These are phyloP conservation scores for Oxytorus armatus DNA, from an alignment of 2,888 invertebrate species.

Conservation along the genomic window DNA sequence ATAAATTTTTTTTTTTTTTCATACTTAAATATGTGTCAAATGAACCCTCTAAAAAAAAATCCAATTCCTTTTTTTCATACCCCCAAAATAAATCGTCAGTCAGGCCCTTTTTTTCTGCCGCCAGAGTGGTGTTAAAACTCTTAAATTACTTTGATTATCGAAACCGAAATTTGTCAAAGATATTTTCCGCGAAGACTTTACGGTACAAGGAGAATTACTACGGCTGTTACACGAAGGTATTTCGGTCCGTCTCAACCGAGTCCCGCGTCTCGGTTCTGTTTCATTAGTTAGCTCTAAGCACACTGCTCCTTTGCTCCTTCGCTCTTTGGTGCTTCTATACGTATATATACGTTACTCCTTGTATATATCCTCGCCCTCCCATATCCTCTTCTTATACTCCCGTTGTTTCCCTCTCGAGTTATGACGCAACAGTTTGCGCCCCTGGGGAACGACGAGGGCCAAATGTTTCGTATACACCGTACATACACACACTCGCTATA, in stretches of 20 bases:
- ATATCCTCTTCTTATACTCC: constrained; percentile 46
- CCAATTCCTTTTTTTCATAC: no score
- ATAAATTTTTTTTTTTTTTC: no score
- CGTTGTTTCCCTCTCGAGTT: constrained; percentile 73
- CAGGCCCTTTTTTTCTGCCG: no score
- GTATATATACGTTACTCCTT: constrained; percentile 7
- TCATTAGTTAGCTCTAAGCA: constrained; percentile 63
- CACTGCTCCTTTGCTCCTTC: constrained; percentile 62
- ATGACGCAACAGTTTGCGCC: constrained; percentile 82
- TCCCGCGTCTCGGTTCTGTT: constrained; percentile 68
- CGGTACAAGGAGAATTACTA: constrained; percentile 37
- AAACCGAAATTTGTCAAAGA: background rate
- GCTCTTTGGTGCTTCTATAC: constrained; percentile 24
- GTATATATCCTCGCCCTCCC: constrained; percentile 68
- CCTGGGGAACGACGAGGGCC: constrained; percentile 65
- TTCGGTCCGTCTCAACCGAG: constrained; percentile 75
- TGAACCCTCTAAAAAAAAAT: no score
- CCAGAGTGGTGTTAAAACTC: no score
- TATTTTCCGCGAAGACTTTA: constrained; percentile 15
- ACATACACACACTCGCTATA: background rate
- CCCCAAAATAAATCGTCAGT: no score
- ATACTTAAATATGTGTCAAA: no score
- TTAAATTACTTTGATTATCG: background rate
- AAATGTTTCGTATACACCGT: constrained; percentile 55
- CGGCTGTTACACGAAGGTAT: constrained; percentile 73